A percentile compares a stretch with the other conserved stretches of the same genome.
phyloP scores from a whole-genome alignment of 2,113 vertebrate genomes.

The Pachypanchax playfairii region DNA sequence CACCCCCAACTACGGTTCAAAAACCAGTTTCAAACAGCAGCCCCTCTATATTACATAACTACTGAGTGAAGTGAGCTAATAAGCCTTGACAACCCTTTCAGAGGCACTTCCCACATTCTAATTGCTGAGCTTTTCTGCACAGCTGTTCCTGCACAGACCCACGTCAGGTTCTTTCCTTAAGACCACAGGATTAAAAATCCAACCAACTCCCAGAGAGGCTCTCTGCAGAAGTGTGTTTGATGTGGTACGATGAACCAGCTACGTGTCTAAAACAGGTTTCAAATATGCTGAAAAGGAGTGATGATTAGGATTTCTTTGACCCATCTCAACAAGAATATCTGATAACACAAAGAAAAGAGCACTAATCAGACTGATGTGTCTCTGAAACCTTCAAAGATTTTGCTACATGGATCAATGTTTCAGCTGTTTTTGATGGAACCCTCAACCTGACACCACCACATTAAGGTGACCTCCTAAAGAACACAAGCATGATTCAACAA shows the following conservation, averaged over 20 bases:
- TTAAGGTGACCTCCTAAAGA: no score
- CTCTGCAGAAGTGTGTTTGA: neutral
- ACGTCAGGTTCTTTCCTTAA: conserved; percentile 26
- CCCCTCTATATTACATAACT: conserved; percentile 54
- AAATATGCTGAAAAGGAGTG: no score
- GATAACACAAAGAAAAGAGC: no score
- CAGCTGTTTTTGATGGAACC: no score
- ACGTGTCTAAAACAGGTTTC: no score
- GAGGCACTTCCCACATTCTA: conserved; percentile 31
- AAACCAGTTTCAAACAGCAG: conserved; percentile 35
- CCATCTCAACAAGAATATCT: no score
- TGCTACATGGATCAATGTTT: no score
- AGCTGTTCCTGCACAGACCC: conserved; percentile 6
- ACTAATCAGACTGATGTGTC: no score
- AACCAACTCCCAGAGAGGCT: neutral
- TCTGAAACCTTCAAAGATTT: no score
- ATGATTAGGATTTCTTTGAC: no score
- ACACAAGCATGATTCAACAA: no score
- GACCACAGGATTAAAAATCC: conserved; percentile 8
- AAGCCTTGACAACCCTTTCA: conserved; percentile 41
- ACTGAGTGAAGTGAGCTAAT: conserved; percentile 46
- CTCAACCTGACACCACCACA: no score
- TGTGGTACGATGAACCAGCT: neutral
- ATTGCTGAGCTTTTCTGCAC: conserved; percentile 14
- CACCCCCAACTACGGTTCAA: conserved; percentile 23